Conservation (phyloP, 2,888 invertebrate genomes). For the Neria commutata region DNA sequence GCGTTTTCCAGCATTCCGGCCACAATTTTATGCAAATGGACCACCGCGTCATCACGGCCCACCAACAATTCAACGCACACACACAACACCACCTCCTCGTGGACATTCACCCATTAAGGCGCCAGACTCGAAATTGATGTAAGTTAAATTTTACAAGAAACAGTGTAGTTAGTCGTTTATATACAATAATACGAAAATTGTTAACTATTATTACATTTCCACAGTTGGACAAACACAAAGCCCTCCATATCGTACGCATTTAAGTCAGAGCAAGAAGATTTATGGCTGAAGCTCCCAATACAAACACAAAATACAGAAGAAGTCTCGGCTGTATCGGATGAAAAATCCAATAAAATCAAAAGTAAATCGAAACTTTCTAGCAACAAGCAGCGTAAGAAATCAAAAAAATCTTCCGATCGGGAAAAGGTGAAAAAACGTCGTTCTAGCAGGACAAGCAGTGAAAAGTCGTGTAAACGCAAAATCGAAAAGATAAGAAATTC, state of each 20-base stretch:
- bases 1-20: constrained; percentile 38
- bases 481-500: constrained; percentile 6
- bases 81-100: constrained; percentile 31
- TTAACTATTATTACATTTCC: not conserved
- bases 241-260: constrained; percentile 39
- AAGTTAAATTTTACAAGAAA: constrained; percentile 20
- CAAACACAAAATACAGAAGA: too few species aligned
- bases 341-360: not conserved
- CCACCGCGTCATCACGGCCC: constrained; percentile 31
- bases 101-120: constrained; percentile 38
- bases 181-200: too few species aligned
- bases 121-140: constrained; percentile 33
- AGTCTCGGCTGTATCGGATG: not conserved
- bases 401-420: constrained; percentile 19
- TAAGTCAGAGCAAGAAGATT: constrained; percentile 25
- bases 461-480: not conserved
- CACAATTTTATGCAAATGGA: constrained; percentile 39
- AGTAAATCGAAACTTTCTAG: not conserved
- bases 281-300: too few species aligned
- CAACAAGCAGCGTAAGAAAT: constrained; percentile 19
- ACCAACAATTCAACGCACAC: constrained; percentile 2
- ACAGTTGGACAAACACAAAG: constrained; percentile 38
- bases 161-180: too few species aligned
- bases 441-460: constrained; percentile 17
- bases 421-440: constrained; percentile 25